Base-by-base conservation (phyloP, 2,113 vertebrate genomes). In the Callipepla squamata region DNA sequence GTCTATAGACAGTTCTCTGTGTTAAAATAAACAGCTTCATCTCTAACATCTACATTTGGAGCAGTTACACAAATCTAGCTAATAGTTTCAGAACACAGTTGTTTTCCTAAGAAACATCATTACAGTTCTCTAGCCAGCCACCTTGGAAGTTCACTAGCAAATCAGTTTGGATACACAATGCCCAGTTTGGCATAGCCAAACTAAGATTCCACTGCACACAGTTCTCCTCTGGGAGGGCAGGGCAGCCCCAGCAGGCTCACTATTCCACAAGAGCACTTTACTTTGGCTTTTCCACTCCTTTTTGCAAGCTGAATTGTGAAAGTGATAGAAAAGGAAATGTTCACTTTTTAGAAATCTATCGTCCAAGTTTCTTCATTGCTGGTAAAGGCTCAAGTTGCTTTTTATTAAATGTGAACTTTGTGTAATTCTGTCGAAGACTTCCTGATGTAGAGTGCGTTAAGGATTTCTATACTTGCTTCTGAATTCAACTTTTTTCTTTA, bases 181-280 rank as follows among this genome's bases (percentile, higher is more conserved):
- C 57, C 44, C 75, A 65, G 61, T 92, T 90, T 94, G 94, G 93
- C 94, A 92, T 26, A 80, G 72, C 59, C 51, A 67, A 94, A 70
- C 58, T 85, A 50, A 96, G 85, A 94, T 91, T 96, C 93, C 91
- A 85, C 59, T 87, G 38, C 92, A 85, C 79, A 74, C 66, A 92
- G 77, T 26, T 42, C 53, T 87, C 34, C 72, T 80, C 55, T 3
- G 3, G 34, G 72, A 89, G 47, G 32, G 30, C 17, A 53, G 28
- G 51, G 30, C 28, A 53, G 51, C 51, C 70, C 65, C 82, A 44
- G 57, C 51, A 85, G 51, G 38, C 75, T 91, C 16, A 1, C 76
- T 55, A 44, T 57, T 57, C 81, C 3, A 0, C 63, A 75, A 76
- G 40, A 82, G 68, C 22, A 16, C 47, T 92, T 89, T 69, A 0